Evolutionary conservation across 2,888 invertebrate genomes (phyloP).

Genomic region (Dryadula phaetusa): DNA sequence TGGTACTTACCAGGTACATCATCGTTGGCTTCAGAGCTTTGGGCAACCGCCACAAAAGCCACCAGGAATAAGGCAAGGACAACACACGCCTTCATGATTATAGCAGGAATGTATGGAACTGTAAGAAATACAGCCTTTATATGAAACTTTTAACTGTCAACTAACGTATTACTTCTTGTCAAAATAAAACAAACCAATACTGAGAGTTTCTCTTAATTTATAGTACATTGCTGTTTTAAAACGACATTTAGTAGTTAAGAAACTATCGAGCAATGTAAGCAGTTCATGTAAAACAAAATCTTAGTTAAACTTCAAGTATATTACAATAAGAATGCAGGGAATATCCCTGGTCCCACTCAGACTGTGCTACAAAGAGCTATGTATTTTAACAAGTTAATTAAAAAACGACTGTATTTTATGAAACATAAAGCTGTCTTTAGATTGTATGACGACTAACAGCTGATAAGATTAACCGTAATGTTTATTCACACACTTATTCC

Average conservation of each 20-base stretch:
- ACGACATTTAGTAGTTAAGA: background rate
- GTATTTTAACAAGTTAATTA: background rate
- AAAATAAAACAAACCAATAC: background rate
- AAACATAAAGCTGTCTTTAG: slow-evolving; percentile 1
- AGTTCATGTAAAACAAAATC: background rate
- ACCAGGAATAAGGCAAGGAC: slow-evolving; percentile 53
- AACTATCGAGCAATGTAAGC: background rate
- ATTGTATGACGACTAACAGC: background rate
- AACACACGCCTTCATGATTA: slow-evolving; percentile 59
- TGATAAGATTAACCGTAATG: slow-evolving; percentile 18
- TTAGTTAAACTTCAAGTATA: background rate
- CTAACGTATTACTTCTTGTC: background rate
- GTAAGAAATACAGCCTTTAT: slow-evolving; percentile 52
- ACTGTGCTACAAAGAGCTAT: background rate
- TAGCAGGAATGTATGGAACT: slow-evolving; percentile 25
- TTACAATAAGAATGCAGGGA: background rate
- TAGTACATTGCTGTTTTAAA: background rate
- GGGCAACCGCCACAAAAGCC: slow-evolving; percentile 40
- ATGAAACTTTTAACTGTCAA: slow-evolving; percentile 49
- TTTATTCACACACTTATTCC: background rate
- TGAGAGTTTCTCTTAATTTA: background rate
- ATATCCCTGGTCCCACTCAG: slow-evolving; percentile 8
- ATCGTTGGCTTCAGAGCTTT: slow-evolving; percentile 13
- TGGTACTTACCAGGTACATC: slow-evolving; percentile 23
- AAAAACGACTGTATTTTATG: background rate